Evolutionary conservation across 2,888 invertebrate genomes (phyloP).

Genomic region (Cosmorhoe ocellata): DNA sequence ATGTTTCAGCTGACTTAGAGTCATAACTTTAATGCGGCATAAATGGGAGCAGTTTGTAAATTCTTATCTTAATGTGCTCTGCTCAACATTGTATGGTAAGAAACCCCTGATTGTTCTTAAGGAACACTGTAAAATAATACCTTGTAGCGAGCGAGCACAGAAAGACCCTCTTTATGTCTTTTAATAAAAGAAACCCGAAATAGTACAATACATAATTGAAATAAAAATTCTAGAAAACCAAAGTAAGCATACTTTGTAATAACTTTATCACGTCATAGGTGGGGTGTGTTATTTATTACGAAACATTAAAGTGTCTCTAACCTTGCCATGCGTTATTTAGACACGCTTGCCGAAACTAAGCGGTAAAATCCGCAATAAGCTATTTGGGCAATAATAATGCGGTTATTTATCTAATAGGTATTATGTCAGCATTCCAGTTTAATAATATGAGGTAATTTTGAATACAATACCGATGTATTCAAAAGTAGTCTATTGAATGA

Average conservation of each 20-base stretch:
- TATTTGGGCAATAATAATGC: background rate
- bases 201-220: background rate
- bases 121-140: too few species aligned
- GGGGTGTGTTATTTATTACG: background rate
- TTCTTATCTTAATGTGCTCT: too few species aligned
- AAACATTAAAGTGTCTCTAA: slow-evolving; percentile 5
- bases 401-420: too few species aligned
- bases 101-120: too few species aligned
- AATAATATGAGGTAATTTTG: too few species aligned
- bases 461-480: too few species aligned
- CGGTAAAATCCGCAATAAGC: slow-evolving; percentile 1
- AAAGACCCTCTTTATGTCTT: background rate
- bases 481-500: too few species aligned
- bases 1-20: too few species aligned
- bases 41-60: too few species aligned
- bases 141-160: background rate
- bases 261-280: slow-evolving; percentile 3
- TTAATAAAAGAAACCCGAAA: background rate
- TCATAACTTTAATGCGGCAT: too few species aligned
- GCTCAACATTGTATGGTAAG: too few species aligned
- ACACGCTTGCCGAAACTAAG: slow-evolving; percentile 15
- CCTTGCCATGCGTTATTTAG: slow-evolving; percentile 8
- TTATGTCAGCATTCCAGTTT: too few species aligned
- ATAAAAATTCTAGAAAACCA: background rate
- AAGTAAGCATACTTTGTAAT: background rate